Evolutionary conservation across 1,140 invertebrate species (phyloP).

Genomic region (Colletes latitarsis): DNA sequence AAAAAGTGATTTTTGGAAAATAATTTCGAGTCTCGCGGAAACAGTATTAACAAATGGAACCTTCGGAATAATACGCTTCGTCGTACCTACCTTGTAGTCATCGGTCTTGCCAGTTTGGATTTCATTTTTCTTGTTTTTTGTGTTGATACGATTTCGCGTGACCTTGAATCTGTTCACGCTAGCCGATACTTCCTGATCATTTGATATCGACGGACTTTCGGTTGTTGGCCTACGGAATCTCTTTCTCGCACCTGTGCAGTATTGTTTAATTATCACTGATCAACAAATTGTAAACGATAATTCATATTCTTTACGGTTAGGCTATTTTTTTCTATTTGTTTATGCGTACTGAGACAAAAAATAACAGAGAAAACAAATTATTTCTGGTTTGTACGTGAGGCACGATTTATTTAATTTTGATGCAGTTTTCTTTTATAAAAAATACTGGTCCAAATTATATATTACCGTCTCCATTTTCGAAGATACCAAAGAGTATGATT

Average conservation of each 20-base stretch:
- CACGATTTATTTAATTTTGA: no score
- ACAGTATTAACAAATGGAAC: background rate
- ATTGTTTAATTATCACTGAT: background rate
- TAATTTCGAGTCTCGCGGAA: no score
- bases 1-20: no score
- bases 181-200: slow-evolving; percentile 85
- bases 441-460: no score
- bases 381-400: no score
- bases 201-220: slow-evolving; percentile 75
- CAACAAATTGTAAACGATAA: no score
- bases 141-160: slow-evolving; percentile 82
- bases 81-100: slow-evolving; percentile 81
- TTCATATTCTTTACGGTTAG: background rate
- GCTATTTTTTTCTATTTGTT: no score
- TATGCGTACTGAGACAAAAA: no score
- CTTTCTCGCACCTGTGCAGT: slow-evolving; percentile 78
- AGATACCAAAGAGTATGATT: slow-evolving; percentile 69
- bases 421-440: no score
- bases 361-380: no score
- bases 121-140: slow-evolving; percentile 83
- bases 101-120: slow-evolving; percentile 82
- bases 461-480: slow-evolving; percentile 76
- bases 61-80: background rate
- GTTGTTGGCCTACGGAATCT: slow-evolving; percentile 81
- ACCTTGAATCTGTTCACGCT: slow-evolving; percentile 87